These are phyloP conservation scores for Scarus forsteni DNA, from an alignment of 2,797 vertebrate genomes.

Conservation along the genomic window DNA sequence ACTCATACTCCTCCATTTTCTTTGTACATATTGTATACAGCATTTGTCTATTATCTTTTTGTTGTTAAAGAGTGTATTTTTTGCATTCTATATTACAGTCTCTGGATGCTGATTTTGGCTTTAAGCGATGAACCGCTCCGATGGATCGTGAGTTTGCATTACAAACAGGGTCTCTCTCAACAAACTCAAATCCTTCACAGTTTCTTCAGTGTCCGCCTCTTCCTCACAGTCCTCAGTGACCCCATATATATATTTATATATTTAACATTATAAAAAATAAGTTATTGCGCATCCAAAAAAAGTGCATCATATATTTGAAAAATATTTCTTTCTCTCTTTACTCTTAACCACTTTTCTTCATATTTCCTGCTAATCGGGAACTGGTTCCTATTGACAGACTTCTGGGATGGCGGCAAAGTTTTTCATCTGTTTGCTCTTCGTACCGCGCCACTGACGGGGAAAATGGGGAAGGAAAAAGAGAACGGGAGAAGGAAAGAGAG, in stretches of 20 bases:
- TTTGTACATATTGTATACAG: conserved; percentile 58
- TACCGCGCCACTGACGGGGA: conserved; percentile 23
- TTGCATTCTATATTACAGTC: conserved; percentile 69
- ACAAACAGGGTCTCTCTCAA: conserved; percentile 61
- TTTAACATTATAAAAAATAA: conserved; percentile 89
- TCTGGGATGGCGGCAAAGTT: conserved; percentile 10
- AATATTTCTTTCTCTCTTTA: conserved; percentile 83
- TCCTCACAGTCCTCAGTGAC: conserved; percentile 58
- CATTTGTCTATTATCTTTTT: conserved; percentile 41
- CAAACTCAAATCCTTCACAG: conserved; percentile 84
- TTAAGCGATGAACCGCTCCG: conserved; percentile 73
- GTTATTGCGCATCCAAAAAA: conserved; percentile 89
- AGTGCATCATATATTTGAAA: conserved; percentile 86
- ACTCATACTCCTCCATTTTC: conserved; percentile 46
- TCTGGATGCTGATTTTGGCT: conserved; percentile 79
- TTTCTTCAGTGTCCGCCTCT: conserved; percentile 75
- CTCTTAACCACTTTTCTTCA: conserved; percentile 68
- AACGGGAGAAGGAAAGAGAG: conserved; percentile 20
- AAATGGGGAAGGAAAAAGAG: background rate
- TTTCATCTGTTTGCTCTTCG: conserved; percentile 12
- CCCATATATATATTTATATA: conserved; percentile 72
- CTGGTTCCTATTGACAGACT: conserved; percentile 30
- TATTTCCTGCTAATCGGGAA: conserved; percentile 54
- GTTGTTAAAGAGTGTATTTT: conserved; percentile 32
- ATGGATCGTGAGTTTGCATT: conserved; percentile 69